Conservation (phyloP, 2,797 vertebrate species). For the Silurus lanzhouensis region DNA sequence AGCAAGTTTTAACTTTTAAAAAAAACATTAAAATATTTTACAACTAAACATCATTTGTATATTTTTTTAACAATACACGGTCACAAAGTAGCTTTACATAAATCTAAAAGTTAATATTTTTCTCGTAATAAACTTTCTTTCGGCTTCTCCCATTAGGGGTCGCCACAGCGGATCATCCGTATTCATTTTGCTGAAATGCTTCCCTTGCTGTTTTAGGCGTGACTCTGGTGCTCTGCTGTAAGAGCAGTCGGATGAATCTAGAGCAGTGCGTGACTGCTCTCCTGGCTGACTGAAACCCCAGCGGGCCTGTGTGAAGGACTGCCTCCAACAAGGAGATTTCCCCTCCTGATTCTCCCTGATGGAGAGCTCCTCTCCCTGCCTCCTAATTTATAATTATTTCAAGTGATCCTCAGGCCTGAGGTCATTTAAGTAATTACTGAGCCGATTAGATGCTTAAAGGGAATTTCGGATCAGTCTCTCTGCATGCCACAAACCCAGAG, state of each 20-base stretch:
- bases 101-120: neutral
- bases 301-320: slow-evolving; percentile 49
- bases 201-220: neutral
- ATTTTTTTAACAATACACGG: neutral
- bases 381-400: slow-evolving; percentile 64
- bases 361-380: slow-evolving; percentile 53
- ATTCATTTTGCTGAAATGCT: neutral
- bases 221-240: slow-evolving; percentile 25
- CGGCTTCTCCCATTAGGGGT: no score
- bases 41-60: neutral
- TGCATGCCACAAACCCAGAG: slow-evolving; percentile 46
- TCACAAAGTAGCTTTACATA: neutral
- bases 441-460: slow-evolving; percentile 66
- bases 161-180: no score
- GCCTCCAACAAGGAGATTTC: slow-evolving; percentile 54
- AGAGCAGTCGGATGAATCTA: slow-evolving; percentile 31
- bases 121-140: no score
- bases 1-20: neutral
- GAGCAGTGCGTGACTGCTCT: slow-evolving; percentile 38
- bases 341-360: slow-evolving; percentile 52
- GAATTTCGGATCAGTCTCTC: slow-evolving; percentile 60
- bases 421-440: slow-evolving; percentile 66
- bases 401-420: slow-evolving; percentile 60
- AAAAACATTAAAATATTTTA: no score
- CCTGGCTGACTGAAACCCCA: slow-evolving; percentile 40